Base-by-base conservation (phyloP, 2,888 invertebrate species). In the Melikaiella ostensackeni region DNA sequence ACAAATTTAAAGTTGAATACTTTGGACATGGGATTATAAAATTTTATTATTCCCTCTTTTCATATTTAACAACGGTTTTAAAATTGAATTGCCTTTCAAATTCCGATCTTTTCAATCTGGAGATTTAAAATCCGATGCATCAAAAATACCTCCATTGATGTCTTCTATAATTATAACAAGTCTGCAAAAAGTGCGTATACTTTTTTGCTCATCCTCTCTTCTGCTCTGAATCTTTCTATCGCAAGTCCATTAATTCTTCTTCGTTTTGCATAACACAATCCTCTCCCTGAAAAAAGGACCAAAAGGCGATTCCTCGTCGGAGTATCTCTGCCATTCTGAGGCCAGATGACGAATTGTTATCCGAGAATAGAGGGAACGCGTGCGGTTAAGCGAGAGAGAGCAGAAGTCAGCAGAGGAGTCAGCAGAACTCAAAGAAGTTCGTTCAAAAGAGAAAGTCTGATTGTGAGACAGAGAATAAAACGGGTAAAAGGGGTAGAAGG, bases 311-410 rank as follows among this genome's bases (percentile, higher is more conserved):
- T 50, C 50, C 50, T 30, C 70, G 70, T 50, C 70, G 70, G 70
- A 79, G 82, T 77, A 79, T 78, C 79, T 77, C 76, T 77, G 79
- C 75, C 85, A 86, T 86, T 86, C 82, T 84, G 85, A 85, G 82
- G 81, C 85, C 86, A 86, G 86, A 87, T 86, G 86, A 87, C 85
- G 86, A 86, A 86, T 86, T 86, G 86, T 86, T 86, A 84, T 84
- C 81, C 81, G 79, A 81, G 84, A 83, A 83, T 84, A 84, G 81
- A 82, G 81, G 79, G 78, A 80, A 77, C 77, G 77, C 63, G 78
- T 76, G 42, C 75, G 76, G 66, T 38, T 27, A 42, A 42, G 42
- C 42, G 42, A 42, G 42, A 42, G 73, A 73, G 61, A 57, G 35
- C 30, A 50, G 9, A 33, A 70, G 70, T 70, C 70, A 70, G 50